phyloP scores from a whole-genome alignment of 53 echinoderm and acorn worm species.

The Apostichopus leukothele region DNA sequence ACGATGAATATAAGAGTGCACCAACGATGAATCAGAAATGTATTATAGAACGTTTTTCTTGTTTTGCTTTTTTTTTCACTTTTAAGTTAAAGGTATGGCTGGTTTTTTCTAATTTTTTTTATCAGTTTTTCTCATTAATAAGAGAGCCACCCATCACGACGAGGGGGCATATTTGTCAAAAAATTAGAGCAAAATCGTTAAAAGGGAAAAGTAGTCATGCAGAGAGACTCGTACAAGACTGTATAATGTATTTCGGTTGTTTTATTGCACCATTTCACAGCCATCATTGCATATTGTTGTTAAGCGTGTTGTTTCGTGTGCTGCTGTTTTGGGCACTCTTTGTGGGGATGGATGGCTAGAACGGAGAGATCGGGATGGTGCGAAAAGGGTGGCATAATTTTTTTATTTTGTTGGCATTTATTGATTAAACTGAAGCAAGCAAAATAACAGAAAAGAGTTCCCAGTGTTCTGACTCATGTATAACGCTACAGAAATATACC shows the following conservation, averaged over 20 bases:
- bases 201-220: background rate
- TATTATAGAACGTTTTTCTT: too few relatives aligned
- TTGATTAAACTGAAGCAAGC: too few relatives aligned
- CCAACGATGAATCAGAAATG: background rate
- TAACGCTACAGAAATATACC: too few relatives aligned
- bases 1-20: background rate
- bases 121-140: background rate
- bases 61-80: background rate
- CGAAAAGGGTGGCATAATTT: background rate
- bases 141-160: background rate
- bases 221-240: background rate
- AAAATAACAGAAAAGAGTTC: too few relatives aligned
- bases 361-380: background rate
- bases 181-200: constrained; percentile 2
- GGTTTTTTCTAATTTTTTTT: background rate
- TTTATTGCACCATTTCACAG: background rate
- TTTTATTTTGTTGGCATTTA: too few relatives aligned
- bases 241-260: background rate
- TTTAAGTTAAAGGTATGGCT: background rate
- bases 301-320: too few relatives aligned
- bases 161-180: background rate
- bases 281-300: background rate
- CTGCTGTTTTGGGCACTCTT: background rate
- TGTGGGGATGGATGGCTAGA: background rate
- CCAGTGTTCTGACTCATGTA: too few relatives aligned